Evolutionary conservation across 2,888 invertebrate species (phyloP).

Genomic region (Podotricha telesiphe): DNA sequence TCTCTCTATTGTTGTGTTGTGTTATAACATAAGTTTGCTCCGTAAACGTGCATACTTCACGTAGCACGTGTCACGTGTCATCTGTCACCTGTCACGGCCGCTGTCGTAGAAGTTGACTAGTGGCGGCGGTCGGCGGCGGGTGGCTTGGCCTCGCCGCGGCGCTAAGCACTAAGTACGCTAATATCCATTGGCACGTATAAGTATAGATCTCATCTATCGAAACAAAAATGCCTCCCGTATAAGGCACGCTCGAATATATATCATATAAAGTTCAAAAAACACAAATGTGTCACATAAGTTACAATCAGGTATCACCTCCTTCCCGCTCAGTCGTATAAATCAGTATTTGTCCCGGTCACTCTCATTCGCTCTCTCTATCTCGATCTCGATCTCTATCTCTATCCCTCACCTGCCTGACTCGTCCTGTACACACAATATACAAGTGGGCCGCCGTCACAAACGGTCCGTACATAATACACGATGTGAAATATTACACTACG

Average conservation of each 20-base stretch:
- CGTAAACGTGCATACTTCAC: background rate
- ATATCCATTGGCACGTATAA: slow-evolving; percentile 23
- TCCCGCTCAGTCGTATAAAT: background rate
- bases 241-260: slow-evolving; percentile 24
- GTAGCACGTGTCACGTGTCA: too few species aligned
- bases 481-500: background rate
- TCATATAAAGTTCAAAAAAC: background rate
- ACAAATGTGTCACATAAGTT: background rate
- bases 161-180: slow-evolving; percentile 18
- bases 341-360: background rate
- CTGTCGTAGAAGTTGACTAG: background rate
- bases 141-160: too few species aligned
- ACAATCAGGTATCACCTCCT: background rate
- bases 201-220: slow-evolving; percentile 14
- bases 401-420: too few species aligned
- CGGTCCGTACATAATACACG: background rate
- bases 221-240: slow-evolving; percentile 14
- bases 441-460: background rate
- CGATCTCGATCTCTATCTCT: background rate
- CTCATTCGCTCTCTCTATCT: too few species aligned
- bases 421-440: background rate
- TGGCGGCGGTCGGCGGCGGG: too few species aligned
- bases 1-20: slow-evolving; percentile 3
- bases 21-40: slow-evolving; percentile 1
- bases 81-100: too few species aligned